phyloP scores from a whole-genome alignment of 2,797 vertebrate genomes.

The Psittacula echo region DNA sequence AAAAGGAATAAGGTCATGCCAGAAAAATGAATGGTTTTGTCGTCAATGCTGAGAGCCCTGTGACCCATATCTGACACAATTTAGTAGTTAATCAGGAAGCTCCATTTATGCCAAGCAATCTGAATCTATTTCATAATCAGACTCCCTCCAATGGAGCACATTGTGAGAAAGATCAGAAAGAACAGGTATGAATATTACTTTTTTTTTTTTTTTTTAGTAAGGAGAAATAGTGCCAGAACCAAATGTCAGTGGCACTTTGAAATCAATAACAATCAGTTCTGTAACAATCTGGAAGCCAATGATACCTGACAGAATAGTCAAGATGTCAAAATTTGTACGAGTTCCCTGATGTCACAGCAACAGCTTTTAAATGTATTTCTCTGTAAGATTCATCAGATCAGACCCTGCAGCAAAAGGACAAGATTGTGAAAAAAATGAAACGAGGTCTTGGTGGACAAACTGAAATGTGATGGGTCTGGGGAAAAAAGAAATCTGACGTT shows the following conservation, averaged over 20 bases:
- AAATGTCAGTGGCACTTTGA: background rate
- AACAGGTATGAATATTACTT: background rate
- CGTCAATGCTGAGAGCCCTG: background rate
- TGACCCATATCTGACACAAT: background rate
- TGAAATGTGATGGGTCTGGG: background rate
- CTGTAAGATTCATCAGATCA: background rate
- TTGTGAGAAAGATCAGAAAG: background rate
- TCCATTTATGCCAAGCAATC: background rate
- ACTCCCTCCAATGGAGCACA: background rate
- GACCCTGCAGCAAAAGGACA: background rate
- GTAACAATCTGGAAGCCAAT: constrained; percentile 28
- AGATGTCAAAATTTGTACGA: constrained; percentile 18
- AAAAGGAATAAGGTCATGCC: background rate
- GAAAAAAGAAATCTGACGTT: background rate
- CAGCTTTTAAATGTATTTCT: background rate
- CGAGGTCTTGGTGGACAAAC: background rate
- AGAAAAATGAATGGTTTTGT: background rate
- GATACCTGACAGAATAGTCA: constrained; percentile 15
- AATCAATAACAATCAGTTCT: constrained; percentile 57
- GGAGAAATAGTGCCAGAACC: background rate
- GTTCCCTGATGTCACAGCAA: constrained; percentile 17
- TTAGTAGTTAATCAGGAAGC: constrained; percentile 8
- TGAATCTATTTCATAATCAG: constrained; percentile 27
- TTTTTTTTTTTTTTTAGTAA: background rate
- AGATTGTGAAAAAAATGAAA: background rate